Base-by-base conservation (phyloP, 2,888 invertebrate species). In the Dynastes grantii region DNA sequence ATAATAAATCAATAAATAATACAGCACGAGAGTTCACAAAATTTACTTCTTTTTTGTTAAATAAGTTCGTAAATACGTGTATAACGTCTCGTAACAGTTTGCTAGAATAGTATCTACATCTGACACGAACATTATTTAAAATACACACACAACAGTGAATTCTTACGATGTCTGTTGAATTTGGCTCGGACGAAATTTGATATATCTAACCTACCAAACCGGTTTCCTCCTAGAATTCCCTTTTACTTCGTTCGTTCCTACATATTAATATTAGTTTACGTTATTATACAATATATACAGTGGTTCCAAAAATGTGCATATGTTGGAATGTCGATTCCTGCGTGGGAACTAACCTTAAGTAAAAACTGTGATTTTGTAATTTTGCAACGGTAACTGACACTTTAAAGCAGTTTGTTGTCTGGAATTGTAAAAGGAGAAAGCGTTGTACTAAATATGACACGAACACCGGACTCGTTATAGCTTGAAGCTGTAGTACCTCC, bases 121-220 rank as follows among this genome's bases (percentile, higher is more conserved):
- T 53, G 53, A 70, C 71, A 49, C 55, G 32, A 37, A 49, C 13
- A 71, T 55, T 71, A 71, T 71, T 55, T 55, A 71, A 55, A 71
- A 55, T 37, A 53, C 55, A 55, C 53, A 71, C 37, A 53, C 71
- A 55, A 71, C 55, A 53, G 71, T 55, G 55, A 71, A 71, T 32
- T 71, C 71, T 71, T 71, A 71, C 71, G 70, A 70, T 53, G 71
- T 71, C 55, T 71, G 71, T 71, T 71, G 71, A 71, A 71, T 71
- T 71, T 71, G 71, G 76, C 53, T 76, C 53, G 65, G 65, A 76
- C 63, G 76, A 76, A 76, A 76, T 76, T 76, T 76, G 76, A 76
- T 76, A 76, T 65, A 65, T 64, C 63, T 27, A 65, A 63, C 53
- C 51, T 37, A 65, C 65, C 63, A 53, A 76, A 76, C 76, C 76